Percentiles rank a stretch among this genome's conserved stretches.
phyloP scores from a whole-genome alignment of 2,888 invertebrate species.

The Chymomyza amoena region DNA sequence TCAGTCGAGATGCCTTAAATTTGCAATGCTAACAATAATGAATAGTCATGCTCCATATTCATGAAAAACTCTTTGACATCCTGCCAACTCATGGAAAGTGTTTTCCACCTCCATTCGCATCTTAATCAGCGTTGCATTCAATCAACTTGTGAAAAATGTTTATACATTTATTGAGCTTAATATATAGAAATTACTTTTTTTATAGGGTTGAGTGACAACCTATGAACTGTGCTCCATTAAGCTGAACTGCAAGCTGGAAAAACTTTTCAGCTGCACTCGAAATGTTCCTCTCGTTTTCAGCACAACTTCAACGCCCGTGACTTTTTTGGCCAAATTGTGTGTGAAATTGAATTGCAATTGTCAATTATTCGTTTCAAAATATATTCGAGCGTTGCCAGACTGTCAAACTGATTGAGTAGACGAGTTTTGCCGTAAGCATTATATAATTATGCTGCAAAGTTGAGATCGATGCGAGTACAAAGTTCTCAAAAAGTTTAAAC shows the following conservation, averaged over 20 bases:
- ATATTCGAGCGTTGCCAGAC: constrained; percentile 43
- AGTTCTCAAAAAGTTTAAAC: constrained; percentile 28
- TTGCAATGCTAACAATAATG: constrained; percentile 18
- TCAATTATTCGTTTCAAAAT: constrained; percentile 68
- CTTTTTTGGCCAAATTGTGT: constrained; percentile 68
- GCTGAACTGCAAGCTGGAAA: constrained; percentile 7
- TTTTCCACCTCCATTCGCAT: constrained; percentile 32
- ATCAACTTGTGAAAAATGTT: constrained; percentile 22
- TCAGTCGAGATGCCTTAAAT: neutral
- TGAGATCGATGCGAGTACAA: constrained; percentile 52
- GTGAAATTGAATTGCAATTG: constrained; percentile 71
- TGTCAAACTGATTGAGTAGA: constrained; percentile 56
- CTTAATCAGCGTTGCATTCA: constrained; percentile 64
- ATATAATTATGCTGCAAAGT: constrained; percentile 22
- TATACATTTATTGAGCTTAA: constrained; percentile 44
- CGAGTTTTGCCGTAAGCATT: constrained; percentile 21
- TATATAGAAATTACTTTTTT: neutral
- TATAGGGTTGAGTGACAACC: neutral
- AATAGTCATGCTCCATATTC: constrained; percentile 32
- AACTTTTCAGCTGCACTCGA: constrained; percentile 46
- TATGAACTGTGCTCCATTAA: neutral
- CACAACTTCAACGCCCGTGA: constrained; percentile 15
- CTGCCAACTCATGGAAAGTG: constrained; percentile 1
- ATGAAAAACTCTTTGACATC: neutral
- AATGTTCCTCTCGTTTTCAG: constrained; percentile 57